phyloP scores from a whole-genome alignment of 2,113 vertebrate genomes.

The Bubo scandiacus region DNA sequence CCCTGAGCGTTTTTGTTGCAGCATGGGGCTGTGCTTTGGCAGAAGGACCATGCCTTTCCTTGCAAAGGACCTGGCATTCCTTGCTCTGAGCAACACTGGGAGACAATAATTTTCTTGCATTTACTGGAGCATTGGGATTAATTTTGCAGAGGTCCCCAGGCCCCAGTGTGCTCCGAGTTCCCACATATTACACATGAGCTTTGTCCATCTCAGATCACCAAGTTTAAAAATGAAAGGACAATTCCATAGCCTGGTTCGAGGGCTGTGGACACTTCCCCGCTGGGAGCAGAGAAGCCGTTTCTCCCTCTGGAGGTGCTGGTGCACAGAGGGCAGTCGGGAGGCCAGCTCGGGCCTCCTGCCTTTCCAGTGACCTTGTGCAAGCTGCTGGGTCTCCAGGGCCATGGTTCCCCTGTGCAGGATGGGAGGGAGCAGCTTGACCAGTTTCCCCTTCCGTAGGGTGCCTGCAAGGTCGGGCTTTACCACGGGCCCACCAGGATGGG shows the following conservation, averaged over 20 bases:
- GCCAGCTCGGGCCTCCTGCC: background rate
- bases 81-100: background rate
- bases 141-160: background rate
- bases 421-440: background rate
- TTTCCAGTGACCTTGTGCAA: background rate
- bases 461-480: background rate
- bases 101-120: background rate
- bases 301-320: background rate
- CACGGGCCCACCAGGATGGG: background rate
- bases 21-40: background rate
- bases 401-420: background rate
- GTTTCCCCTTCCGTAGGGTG: background rate
- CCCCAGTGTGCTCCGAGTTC: accelerated
- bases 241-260: background rate
- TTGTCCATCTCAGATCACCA: background rate
- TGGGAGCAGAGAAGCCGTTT: background rate
- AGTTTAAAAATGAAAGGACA: background rate
- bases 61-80: background rate
- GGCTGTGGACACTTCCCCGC: background rate
- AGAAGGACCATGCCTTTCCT: background rate
- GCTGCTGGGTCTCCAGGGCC: background rate
- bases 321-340: background rate
- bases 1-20: background rate
- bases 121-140: background rate
- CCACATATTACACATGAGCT: background rate